These are phyloP conservation scores for Pipistrellus kuhlii DNA, from an alignment of 2,797 vertebrate genomes.

Conservation along the genomic window DNA sequence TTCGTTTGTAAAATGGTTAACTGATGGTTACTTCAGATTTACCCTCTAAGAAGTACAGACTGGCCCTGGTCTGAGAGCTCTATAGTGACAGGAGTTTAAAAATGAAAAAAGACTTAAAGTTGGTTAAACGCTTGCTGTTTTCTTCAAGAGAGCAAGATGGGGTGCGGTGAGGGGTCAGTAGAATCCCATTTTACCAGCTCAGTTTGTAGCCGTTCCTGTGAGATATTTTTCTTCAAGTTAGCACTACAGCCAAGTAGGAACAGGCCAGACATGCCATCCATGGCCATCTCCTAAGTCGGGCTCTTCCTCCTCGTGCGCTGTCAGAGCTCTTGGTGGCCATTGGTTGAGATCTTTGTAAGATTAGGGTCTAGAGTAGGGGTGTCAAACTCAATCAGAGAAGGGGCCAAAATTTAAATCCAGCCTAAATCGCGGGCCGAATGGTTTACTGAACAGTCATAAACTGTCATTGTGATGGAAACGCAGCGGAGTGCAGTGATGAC, in stretches of 20 bases:
- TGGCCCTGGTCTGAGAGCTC: neutral
- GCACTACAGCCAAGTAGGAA: neutral
- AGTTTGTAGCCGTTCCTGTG: neutral
- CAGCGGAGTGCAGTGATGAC: too few species aligned
- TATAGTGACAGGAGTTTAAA: neutral
- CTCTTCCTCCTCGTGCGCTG: neutral
- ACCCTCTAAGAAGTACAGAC: neutral
- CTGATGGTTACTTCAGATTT: conserved; percentile 18
- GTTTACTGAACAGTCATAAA: too few species aligned
- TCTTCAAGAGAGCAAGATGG: neutral
- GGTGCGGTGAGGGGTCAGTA: neutral
- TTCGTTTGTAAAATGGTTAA: conserved; percentile 52
- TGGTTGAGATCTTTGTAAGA: conserved; percentile 23
- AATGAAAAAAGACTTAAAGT: neutral
- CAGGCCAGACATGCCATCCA: neutral
- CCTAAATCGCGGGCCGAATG: too few species aligned
- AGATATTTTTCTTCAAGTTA: neutral
- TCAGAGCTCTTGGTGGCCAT: neutral
- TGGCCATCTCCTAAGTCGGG: neutral
- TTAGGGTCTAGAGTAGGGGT: neutral
- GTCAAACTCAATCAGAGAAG: too few species aligned
- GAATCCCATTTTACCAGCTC: neutral
- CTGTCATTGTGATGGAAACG: too few species aligned
- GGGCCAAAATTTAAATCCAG: too few species aligned
- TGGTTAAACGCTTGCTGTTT: neutral